Base-by-base conservation (phyloP, 1,140 invertebrate genomes). In the Grapholita molesta region DNA sequence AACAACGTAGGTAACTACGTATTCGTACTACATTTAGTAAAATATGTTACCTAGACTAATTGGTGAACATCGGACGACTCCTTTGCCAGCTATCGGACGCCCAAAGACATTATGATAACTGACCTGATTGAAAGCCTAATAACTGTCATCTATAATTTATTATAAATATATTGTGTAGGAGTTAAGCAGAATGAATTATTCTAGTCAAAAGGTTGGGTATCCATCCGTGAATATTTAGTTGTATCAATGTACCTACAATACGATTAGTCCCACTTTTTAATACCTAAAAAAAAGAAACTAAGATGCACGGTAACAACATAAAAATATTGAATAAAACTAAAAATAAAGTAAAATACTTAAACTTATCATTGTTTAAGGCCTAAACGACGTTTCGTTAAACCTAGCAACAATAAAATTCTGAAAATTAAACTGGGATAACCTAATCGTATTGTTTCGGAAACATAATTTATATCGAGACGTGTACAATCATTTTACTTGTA, bases 141-240 rank as follows among this genome's bases (percentile, higher is more conserved):
- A 48, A 48, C n/a, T 48, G 6, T 48, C 42, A 18, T 48, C 15
- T 48, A 35, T 35, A 11, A 3, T 9, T 6, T 48, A 48, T 48
- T 48, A 48, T 18, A 2, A 21, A 48, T 48, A 15, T 2, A 70
- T 66, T 24, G 28, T 69, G 69, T 67, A 32, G 32, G 66, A 32
- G 21, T 7, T 52, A 69, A 64, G 15, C 12, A 53, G 9, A 21
- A 57, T 25, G 55, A 71, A 73, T 66, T 64, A 70, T 61, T 83
- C 80, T 84, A 83, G 80, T 84, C 80, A 80, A 75, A 75, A 61
- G 12, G 18, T 48, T 48, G 42, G 42, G 7, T 48, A 21, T 48
- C 42, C 1, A 9, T 21, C 42, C 65, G 52, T 73, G 25, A 75
- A 71, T 72, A 74, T 66, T 65, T 78, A 74, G n/a, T n/a, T 72